Percentiles rank a stretch among this genome's conserved stretches.
phyloP scores from a whole-genome alignment of 2,888 invertebrate genomes.

The Mamestra brassicae region DNA sequence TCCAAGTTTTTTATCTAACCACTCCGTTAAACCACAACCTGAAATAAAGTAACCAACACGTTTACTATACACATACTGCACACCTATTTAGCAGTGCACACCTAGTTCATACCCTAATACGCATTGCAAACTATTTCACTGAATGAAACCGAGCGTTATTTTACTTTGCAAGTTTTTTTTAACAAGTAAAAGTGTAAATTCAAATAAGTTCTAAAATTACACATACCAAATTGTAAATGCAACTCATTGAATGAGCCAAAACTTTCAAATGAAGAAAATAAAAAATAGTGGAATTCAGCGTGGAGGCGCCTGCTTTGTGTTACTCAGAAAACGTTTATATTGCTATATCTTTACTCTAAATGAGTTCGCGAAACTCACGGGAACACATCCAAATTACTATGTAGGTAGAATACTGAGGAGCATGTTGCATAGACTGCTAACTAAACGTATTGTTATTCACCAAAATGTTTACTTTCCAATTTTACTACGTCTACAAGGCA shows the following conservation, averaged over 20 bases:
- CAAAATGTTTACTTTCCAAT: constrained; percentile 41
- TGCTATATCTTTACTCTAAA: constrained; percentile 45
- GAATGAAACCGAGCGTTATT: constrained; percentile 1
- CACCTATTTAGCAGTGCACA: neutral
- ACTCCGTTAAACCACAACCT: constrained; percentile 18
- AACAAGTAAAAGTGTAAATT: constrained; percentile 7
- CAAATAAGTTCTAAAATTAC: constrained; percentile 9
- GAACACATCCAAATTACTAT: constrained; percentile 42
- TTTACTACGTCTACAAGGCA: constrained; percentile 40
- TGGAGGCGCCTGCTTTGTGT: constrained; percentile 51
- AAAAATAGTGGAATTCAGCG: constrained; percentile 29
- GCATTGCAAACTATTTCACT: constrained; percentile 1
- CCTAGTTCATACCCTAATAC: constrained; percentile 3
- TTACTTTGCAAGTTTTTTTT: neutral
- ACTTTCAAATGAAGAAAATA: constrained; percentile 27
- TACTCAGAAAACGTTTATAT: constrained; percentile 42
- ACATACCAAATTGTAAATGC: constrained; percentile 22
- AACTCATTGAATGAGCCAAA: constrained; percentile 29
- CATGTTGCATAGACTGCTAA: constrained; percentile 9
- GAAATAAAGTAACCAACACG: constrained; percentile 8
- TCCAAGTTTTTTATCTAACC: constrained; percentile 30
- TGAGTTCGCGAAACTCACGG: constrained; percentile 47
- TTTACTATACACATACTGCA: neutral
- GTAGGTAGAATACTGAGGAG: constrained; percentile 13
- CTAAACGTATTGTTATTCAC: constrained; percentile 32